Evolutionary conservation across 2,113 vertebrate species (phyloP).

Genomic region (Lycaon pictus): DNA sequence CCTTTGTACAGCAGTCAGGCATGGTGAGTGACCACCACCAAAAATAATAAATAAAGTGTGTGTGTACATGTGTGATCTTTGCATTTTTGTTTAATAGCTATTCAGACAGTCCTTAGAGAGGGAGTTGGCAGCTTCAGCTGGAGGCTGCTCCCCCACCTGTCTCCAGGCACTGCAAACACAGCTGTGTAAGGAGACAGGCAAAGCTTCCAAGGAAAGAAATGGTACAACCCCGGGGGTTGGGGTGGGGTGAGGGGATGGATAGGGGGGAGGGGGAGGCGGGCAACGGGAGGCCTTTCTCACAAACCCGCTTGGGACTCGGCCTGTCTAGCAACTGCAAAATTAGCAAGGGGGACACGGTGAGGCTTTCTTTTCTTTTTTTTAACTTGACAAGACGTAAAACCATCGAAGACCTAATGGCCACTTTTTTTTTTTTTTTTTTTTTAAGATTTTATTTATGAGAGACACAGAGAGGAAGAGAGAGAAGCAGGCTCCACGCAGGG

Average conservation of each 20-base stretch:
- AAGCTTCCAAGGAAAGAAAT: constrained; percentile 82
- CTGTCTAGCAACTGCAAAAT: constrained; percentile 29
- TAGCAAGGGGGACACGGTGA: not conserved
- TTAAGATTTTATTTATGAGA: too few relatives aligned
- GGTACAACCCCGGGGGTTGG: not conserved
- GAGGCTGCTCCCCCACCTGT: constrained; percentile 73
- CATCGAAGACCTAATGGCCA: constrained; percentile 32
- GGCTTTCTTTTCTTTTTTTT: not conserved
- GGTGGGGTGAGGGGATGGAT: not conserved
- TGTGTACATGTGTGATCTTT: not conserved
- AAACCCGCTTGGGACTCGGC: constrained; percentile 13
- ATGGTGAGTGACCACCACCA: not conserved
- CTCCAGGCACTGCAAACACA: constrained; percentile 74
- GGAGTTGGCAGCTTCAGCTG: constrained; percentile 56
- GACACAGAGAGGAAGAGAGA: too few relatives aligned
- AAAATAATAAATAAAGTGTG: not conserved
- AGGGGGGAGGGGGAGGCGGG: not conserved
- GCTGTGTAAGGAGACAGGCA: constrained; percentile 72
- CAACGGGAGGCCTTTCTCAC: not conserved
- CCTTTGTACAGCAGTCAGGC: not conserved
- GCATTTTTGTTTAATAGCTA: not conserved
- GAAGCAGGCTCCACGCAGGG: too few relatives aligned
- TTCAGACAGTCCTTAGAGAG: constrained; percentile 69
- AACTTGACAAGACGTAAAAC: not conserved
- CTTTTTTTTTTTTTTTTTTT: too few relatives aligned